Percentiles rank a stretch among this genome's conserved stretches.
Evolutionary conservation across 2,888 invertebrate species (phyloP).

Genomic region (Elmis aenea): DNA sequence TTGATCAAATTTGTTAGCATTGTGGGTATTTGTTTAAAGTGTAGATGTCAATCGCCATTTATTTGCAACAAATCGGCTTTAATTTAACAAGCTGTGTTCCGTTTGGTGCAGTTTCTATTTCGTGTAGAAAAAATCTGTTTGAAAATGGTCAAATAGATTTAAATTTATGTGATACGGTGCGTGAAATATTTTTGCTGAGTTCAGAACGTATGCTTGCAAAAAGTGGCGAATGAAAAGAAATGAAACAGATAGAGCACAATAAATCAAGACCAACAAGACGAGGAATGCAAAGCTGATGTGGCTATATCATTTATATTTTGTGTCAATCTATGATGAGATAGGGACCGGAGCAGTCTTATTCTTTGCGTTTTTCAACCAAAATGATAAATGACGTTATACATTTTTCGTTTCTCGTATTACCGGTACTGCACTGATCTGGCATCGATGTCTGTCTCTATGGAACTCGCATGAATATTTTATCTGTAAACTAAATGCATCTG

Average conservation of each 20-base stretch:
- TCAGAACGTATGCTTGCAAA: slow-evolving; percentile 6
- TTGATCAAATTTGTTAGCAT: no score
- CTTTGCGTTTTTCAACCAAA: slow-evolving; percentile 29
- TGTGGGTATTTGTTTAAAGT: no score
- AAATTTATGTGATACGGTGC: slow-evolving; percentile 10
- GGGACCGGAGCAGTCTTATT: slow-evolving; percentile 32
- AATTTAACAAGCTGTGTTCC: no score
- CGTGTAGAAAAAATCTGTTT: no score
- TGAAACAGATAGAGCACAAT: slow-evolving; percentile 33
- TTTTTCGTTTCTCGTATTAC: slow-evolving; percentile 21
- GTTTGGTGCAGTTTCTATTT: no score
- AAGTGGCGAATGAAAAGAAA: slow-evolving; percentile 24
- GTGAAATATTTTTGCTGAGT: slow-evolving; percentile 16
- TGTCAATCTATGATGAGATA: slow-evolving; percentile 40
- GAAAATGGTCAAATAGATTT: slow-evolving; percentile 1
- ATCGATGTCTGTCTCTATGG: slow-evolving; percentile 9
- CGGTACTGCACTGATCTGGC: slow-evolving; percentile 14
- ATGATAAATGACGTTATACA: slow-evolving; percentile 34
- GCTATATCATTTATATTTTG: slow-evolving; percentile 40
- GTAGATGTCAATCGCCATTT: no score
- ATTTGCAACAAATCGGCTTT: no score
- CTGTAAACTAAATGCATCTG: slow-evolving; percentile 9
- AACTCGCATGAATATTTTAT: slow-evolving; percentile 9
- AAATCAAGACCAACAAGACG: slow-evolving; percentile 35
- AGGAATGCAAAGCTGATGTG: slow-evolving; percentile 36